Conservation (phyloP, 2,888 invertebrate species). For the Platycnemis pennipes region DNA sequence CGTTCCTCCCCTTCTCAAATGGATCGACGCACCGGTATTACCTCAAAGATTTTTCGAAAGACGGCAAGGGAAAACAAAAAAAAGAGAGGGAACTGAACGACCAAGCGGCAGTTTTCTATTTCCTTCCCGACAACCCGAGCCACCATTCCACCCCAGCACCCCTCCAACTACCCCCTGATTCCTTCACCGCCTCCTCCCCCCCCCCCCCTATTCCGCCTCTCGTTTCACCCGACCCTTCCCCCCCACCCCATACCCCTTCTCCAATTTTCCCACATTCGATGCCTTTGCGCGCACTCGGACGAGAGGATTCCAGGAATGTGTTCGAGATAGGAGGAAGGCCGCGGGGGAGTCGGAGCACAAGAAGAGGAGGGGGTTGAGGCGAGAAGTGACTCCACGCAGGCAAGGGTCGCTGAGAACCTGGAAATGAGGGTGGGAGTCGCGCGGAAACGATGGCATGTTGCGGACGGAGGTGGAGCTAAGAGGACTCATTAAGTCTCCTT, state of each 20-base stretch:
- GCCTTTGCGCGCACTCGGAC: slow-evolving; percentile 7
- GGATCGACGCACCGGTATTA: slow-evolving; percentile 22
- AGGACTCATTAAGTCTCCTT: background rate
- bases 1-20: background rate
- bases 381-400: background rate
- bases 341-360: background rate
- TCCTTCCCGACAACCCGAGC: slow-evolving; percentile 11
- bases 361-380: background rate
- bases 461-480: background rate
- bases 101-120: background rate
- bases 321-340: background rate
- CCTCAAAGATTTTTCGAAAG: background rate
- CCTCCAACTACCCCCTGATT: background rate
- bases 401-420: background rate
- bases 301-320: slow-evolving; percentile 30
- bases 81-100: background rate
- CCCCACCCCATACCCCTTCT: background rate
- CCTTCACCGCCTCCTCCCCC: background rate
- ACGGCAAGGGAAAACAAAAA: background rate
- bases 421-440: background rate
- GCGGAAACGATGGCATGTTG: background rate
- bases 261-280: slow-evolving; percentile 39
- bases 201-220: background rate
- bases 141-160: background rate
- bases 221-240: background rate